Evolutionary conservation across 2,888 invertebrate species (phyloP).

Genomic region (Calliopum simillimum): DNA sequence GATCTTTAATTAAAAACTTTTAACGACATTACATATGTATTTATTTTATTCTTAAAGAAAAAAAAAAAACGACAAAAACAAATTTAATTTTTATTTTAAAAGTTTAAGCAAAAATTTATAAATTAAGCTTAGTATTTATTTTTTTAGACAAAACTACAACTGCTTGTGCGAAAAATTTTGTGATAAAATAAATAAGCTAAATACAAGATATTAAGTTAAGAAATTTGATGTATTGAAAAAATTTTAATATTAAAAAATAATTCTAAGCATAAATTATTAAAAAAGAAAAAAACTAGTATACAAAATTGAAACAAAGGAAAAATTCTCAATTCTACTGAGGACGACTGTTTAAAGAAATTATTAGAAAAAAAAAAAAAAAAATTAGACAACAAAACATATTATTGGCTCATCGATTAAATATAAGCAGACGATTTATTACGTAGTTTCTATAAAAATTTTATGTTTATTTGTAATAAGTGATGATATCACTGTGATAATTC

Average conservation of each 20-base stretch:
- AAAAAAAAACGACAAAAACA: neutral
- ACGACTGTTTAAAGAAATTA: neutral
- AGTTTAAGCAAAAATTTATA: neutral
- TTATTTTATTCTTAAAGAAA: too few species aligned
- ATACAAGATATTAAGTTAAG: neutral
- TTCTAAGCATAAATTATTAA: conserved; percentile 16
- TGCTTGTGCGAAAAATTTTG: conserved; percentile 4
- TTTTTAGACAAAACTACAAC: neutral
- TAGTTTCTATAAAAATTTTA: conserved; percentile 11
- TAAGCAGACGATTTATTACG: conserved; percentile 11
- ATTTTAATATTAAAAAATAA: neutral
- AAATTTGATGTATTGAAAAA: neutral
- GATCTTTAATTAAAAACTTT: conserved; percentile 45
- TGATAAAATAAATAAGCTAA: conserved; percentile 26
- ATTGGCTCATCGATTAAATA: neutral
- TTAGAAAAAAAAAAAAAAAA: neutral
- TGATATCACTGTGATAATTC: conserved; percentile 49
- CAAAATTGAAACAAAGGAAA: neutral
- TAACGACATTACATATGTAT: too few species aligned
- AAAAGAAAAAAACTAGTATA: neutral
- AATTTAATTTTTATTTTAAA: conserved; percentile 32
- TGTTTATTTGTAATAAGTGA: conserved; percentile 40
- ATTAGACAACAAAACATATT: neutral
- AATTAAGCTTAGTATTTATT: neutral
- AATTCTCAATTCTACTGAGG: neutral